A percentile compares a stretch with the other conserved stretches of the same genome.
Conservation (phyloP, 2,113 vertebrate genomes). For the Accipiter virgatus region DNA sequence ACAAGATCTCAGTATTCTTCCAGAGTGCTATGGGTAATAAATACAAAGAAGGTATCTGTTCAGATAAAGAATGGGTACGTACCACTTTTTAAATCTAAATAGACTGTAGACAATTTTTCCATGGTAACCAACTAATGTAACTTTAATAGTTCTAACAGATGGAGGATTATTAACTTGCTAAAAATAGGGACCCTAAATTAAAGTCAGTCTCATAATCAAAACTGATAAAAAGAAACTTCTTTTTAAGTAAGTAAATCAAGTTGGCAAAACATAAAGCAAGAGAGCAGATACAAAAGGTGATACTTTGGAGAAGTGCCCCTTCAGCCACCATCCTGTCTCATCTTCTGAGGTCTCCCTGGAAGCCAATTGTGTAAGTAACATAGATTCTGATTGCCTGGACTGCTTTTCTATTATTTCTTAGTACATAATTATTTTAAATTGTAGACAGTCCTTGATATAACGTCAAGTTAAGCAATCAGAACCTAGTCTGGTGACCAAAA, state of each 20-base stretch:
- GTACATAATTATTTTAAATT: not conserved
- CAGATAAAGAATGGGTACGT: not conserved
- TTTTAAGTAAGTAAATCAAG: not conserved
- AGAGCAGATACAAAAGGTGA: not conserved
- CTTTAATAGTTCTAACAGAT: slow-evolving; percentile 15
- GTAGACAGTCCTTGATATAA: not conserved
- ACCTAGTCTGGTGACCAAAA: not conserved
- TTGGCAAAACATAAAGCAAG: not conserved
- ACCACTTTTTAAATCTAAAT: not conserved
- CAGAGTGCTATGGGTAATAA: not conserved
- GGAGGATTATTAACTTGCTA: not conserved
- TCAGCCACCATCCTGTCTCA: not conserved
- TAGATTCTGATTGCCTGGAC: not conserved
- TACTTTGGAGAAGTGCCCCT: not conserved
- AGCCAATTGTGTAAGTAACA: not conserved
- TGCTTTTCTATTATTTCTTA: not conserved
- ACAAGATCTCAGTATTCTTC: not conserved
- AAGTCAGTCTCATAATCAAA: not conserved
- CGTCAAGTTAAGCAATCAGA: not conserved
- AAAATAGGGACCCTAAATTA: not conserved
- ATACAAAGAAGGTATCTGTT: not conserved
- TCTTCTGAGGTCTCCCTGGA: not conserved
- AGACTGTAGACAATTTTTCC: not conserved
- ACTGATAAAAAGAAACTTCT: not conserved
- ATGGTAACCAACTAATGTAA: slow-evolving; percentile 5